Conservation (phyloP, 2,797 vertebrate species). For the Lates japonicus region DNA sequence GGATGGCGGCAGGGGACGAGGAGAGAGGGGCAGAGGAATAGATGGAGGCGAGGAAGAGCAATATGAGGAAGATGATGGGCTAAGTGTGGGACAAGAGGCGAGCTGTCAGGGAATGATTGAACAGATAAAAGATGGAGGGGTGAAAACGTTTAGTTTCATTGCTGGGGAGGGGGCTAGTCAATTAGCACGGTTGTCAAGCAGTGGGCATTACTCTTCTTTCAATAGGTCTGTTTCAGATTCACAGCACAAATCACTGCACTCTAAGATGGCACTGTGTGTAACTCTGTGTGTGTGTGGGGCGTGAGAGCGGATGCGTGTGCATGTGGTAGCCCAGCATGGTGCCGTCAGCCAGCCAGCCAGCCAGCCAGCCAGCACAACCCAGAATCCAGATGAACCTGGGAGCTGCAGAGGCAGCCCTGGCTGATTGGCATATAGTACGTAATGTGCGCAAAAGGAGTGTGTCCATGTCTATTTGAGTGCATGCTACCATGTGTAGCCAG, state of each 20-base stretch:
- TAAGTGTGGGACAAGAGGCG: constrained; percentile 63
- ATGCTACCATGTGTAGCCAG: constrained; percentile 62
- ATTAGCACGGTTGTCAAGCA: constrained; percentile 82
- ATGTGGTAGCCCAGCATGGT: constrained; percentile 64
- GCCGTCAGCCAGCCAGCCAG: constrained; percentile 62
- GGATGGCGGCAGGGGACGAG: not conserved
- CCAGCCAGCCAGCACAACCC: constrained; percentile 54
- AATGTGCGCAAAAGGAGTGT: constrained; percentile 8
- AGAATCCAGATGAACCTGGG: constrained; percentile 74
- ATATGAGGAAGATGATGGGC: constrained; percentile 59
- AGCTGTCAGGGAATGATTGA: constrained; percentile 70
- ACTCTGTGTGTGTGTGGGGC: constrained; percentile 7
- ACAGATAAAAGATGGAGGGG: constrained; percentile 70
- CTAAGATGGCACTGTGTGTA: constrained; percentile 49
- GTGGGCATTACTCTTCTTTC: constrained; percentile 75
- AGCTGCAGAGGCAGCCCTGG: constrained; percentile 49
- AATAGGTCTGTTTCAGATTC: constrained; percentile 79
- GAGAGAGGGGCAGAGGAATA: constrained; percentile 18
- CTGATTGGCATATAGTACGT: constrained; percentile 61
- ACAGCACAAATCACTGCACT: constrained; percentile 76
- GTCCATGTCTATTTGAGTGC: constrained; percentile 9
- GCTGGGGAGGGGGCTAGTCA: constrained; percentile 72
- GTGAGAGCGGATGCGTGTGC: constrained; percentile 59
- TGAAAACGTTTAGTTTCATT: constrained; percentile 80
- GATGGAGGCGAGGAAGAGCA: constrained; percentile 54